phyloP scores from a whole-genome alignment of 2,888 invertebrate species.

The Ormyrus pomaceus region DNA sequence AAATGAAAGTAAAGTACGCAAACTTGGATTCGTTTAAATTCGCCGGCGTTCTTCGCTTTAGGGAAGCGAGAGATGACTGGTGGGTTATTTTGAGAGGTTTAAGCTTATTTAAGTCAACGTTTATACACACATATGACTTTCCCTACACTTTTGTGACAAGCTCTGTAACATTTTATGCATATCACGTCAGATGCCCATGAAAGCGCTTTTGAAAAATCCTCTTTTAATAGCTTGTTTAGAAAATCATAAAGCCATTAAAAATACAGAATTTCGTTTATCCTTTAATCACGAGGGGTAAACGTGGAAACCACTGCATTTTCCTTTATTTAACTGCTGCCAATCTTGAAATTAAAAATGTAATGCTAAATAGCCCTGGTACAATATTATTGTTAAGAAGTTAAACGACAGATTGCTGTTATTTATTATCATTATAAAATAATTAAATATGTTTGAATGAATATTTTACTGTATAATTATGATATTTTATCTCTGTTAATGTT shows the following conservation, averaged over 20 bases:
- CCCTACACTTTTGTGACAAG: slow-evolving; percentile 51
- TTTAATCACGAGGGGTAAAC: too few relatives aligned
- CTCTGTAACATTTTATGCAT: slow-evolving; percentile 45
- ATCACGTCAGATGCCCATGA: slow-evolving; percentile 34
- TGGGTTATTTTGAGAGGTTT: slow-evolving; percentile 57
- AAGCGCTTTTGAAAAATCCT: slow-evolving; percentile 33
- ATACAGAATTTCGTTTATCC: too few relatives aligned
- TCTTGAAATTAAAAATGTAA: slow-evolving; percentile 31
- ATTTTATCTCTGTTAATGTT: too few relatives aligned
- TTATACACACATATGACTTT: slow-evolving; percentile 50
- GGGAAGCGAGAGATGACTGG: slow-evolving; percentile 43
- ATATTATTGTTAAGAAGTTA: too few relatives aligned
- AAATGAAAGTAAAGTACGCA: slow-evolving; percentile 2
- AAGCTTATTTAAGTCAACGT: slow-evolving; percentile 57
- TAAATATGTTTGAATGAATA: too few relatives aligned
- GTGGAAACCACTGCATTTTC: neutral
- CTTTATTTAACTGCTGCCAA: neutral
- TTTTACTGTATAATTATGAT: too few relatives aligned
- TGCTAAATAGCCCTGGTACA: too few relatives aligned
- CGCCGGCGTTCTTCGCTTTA: slow-evolving; percentile 25
- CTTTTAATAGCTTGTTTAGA: slow-evolving; percentile 39
- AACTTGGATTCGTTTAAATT: slow-evolving; percentile 31
- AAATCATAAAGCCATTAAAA: slow-evolving; percentile 13
- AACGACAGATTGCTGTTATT: too few relatives aligned
- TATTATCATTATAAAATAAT: too few relatives aligned